Evolutionary conservation across 2,113 vertebrate species (phyloP), one percentile per base, ranked within the genome.

Genomic region (Puntigrus tetrazona): DNA sequence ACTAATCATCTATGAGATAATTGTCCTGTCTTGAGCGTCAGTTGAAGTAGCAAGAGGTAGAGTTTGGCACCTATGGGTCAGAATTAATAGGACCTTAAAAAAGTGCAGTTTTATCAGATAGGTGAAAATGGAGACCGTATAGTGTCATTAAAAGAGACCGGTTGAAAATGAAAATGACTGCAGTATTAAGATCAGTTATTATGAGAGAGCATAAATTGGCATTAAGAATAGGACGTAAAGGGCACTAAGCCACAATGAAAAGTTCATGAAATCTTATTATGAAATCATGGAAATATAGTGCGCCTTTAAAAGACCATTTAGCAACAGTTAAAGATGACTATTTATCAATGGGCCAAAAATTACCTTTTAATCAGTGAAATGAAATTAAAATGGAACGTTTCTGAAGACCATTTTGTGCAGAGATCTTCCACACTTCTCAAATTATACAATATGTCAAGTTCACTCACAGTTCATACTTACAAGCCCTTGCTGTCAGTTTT

Each of bases 1-100:
- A 41, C 57, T 74, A 77, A 55, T 85, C 10, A 34, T 38, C 9
- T 36, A 61, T 74, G 38, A 63, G 77, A 61, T 85, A 80, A 85
- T 74, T 85, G 78, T 20, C 22, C 31, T 50, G 76, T 41, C 18
- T 41, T 25, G 20, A 75, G 25, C 41, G 7, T 43, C 74, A 25
- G 25, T 25, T 63, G 36, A 77, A 77, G 52, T 34, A 82, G 73
- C 27, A 3, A 63, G 16, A 13, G 34, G 10, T 29, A 69, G 59
- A 74, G 22, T 41, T 50, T 81, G 72, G 27, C 31, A 76, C 29
- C 29, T 61, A 50, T 45, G 73, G 41, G 73, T 41, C 27, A 57
- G 34, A 18, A 75, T 43, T 41, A 59, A 83, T 43, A 45, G 16
- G 36, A 61, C 13, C 38, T 34, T 16, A 25, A 83, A 72, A 83